These are phyloP conservation scores for Microplitis deprimator DNA, from an alignment of 2,888 invertebrate species.

Conservation along the genomic window DNA sequence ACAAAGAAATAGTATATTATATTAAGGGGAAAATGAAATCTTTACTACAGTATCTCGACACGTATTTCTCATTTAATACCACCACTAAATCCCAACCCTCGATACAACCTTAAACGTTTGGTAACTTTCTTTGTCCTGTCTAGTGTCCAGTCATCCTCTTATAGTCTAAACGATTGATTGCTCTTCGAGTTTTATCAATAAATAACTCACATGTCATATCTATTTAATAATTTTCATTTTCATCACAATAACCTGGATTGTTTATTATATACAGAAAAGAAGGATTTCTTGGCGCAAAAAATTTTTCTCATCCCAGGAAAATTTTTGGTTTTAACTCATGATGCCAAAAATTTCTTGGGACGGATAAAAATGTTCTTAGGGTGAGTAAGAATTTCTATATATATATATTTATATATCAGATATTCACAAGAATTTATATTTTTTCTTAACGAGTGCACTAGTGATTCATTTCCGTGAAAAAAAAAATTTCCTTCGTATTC, in stretches of 20 bases:
- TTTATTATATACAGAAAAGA: too few species aligned
- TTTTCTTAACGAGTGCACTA: too few species aligned
- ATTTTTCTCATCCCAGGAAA: too few species aligned
- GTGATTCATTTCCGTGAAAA: too few species aligned
- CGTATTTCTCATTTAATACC: slow-evolving; percentile 39
- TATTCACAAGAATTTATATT: too few species aligned
- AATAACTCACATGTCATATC: slow-evolving; percentile 23
- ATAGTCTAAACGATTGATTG: slow-evolving; percentile 34
- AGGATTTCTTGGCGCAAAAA: too few species aligned
- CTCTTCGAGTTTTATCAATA: slow-evolving; percentile 30
- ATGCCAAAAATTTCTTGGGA: too few species aligned
- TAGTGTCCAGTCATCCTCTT: neutral
- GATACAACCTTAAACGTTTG: neutral
- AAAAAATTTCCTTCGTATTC: too few species aligned
- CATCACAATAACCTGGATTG: neutral
- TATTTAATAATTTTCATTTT: neutral
- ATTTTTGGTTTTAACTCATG: too few species aligned
- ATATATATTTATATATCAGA: too few species aligned
- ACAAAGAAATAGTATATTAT: slow-evolving; percentile 34
- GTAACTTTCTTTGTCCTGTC: slow-evolving; percentile 45
- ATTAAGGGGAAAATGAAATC: slow-evolving; percentile 32
- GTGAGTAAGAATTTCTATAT: too few species aligned
- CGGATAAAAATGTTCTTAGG: too few species aligned
- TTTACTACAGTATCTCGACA: slow-evolving; percentile 41
- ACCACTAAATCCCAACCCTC: slow-evolving; percentile 15